phyloP scores from a whole-genome alignment of 2,888 invertebrate genomes.

The Pseudococcus longispinus region DNA sequence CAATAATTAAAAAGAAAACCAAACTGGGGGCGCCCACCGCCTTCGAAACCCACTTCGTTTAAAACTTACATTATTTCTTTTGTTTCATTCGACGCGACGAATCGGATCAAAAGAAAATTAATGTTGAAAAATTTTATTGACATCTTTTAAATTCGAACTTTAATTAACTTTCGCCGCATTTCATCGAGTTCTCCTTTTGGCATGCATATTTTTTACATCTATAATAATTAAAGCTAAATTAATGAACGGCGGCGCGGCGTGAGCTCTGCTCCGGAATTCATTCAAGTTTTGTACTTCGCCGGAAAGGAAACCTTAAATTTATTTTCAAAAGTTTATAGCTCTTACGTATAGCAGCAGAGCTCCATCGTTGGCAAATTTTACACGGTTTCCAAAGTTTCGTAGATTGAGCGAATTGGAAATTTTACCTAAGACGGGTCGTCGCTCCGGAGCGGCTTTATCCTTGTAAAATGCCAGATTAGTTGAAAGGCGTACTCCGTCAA shows the following conservation, averaged over 20 bases:
- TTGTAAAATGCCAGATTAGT: slow-evolving; percentile 10
- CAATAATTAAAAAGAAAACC: neutral
- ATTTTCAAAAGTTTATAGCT: slow-evolving; percentile 2
- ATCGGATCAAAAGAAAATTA: slow-evolving; percentile 12
- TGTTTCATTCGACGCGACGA: neutral
- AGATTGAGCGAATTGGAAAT: neutral
- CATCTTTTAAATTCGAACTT: slow-evolving; percentile 21
- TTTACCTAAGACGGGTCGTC: neutral
- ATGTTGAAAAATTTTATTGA: slow-evolving; percentile 1
- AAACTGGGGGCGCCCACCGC: neutral
- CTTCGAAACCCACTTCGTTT: neutral
- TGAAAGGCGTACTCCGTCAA: slow-evolving; percentile 6
- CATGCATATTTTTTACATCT: neutral
- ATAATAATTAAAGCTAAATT: slow-evolving; percentile 13
- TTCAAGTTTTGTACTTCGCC: slow-evolving; percentile 6
- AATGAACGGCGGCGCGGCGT: neutral
- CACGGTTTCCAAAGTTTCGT: neutral
- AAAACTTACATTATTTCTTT: neutral
- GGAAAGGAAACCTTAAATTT: slow-evolving; percentile 9
- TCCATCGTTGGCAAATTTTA: neutral
- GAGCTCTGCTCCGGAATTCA: neutral
- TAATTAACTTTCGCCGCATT: slow-evolving; percentile 7
- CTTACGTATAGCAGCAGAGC: neutral
- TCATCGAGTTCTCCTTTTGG: neutral
- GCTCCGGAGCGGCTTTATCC: neutral